Evolutionary conservation across 2,888 invertebrate genomes (phyloP), one percentile per base, ranked within the genome.

Genomic region (Dicyrtoma fusca): DNA sequence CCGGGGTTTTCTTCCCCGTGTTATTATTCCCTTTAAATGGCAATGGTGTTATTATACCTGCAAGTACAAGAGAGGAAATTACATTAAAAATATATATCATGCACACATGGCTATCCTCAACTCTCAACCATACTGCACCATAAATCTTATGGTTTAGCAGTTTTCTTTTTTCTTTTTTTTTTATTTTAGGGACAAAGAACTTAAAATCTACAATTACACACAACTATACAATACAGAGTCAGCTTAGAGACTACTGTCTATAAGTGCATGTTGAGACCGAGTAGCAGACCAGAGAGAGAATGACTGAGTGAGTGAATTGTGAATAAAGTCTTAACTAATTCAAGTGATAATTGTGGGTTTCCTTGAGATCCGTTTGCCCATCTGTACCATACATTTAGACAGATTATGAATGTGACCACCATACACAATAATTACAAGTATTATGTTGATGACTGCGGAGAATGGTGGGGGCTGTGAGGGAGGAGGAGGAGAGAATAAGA

Each of bases 291-390:
- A 23, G 65, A 26, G 13, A n/a, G 19, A 51, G 65, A 34, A n/a
- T 13, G 34, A 34, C 3, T 34, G n/a, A n/a, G n/a, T n/a, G 1
- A 61, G 61, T 1, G 61, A 44, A 44, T 44, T 61, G 45, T 68
- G 68, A 68, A 68, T 68, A 68, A 68, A 68, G 68, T 68, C 68
- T 68, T 68, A 68, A 68, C 68, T 68, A 68, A 68, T 68, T 68
- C 68, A 55, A 68, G 68, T 68, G 68, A 68, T 68, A 68, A 68
- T 68, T 68, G 68, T 68, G 68, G 68, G 68, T 68, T 68, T 68
- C 23, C 55, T 34, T 45, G 8, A 42, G 53, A 34, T 53, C n/a
- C 55, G 68, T 64, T 23, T 68, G 23, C 34, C 59, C 26, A 49
- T 61, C 69, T 62, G 55, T 63, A 63, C 63, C 55, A 42, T 66